phyloP scores from a whole-genome alignment of 1,140 invertebrate genomes.

The Araneus ventricosus region DNA sequence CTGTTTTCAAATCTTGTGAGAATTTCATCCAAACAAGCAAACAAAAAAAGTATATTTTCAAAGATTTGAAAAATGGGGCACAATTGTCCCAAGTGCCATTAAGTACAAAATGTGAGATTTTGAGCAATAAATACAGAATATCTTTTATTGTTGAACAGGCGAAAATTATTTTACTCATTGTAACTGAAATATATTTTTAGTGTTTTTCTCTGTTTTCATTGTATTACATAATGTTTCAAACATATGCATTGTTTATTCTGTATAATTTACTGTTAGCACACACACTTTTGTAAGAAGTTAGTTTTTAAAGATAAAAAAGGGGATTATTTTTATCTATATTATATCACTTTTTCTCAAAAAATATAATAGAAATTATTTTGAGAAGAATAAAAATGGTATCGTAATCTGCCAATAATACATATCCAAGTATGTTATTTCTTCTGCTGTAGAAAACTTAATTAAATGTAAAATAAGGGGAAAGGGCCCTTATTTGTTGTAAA shows the following conservation, averaged over 20 bases:
- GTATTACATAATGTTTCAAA: background rate
- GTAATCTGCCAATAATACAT: too few species aligned
- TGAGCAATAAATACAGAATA: conserved; percentile 63
- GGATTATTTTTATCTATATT: too few species aligned
- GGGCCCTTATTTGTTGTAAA: too few species aligned
- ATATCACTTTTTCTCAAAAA: too few species aligned
- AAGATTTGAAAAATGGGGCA: conserved; percentile 36
- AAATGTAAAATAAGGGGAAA: too few species aligned
- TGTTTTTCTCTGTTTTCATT: background rate
- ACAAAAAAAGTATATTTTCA: conserved; percentile 26
- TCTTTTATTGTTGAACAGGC: background rate
- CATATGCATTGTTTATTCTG: background rate
- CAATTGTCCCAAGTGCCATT: conserved; percentile 52
- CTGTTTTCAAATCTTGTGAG: conserved; percentile 23
- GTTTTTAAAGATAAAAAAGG: background rate
- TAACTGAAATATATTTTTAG: background rate
- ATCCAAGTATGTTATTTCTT: too few species aligned
- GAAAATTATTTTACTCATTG: background rate
- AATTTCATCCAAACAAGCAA: background rate
- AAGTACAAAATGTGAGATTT: conserved; percentile 67
- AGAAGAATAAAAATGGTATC: too few species aligned
- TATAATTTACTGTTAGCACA: background rate
- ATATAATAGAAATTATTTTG: too few species aligned
- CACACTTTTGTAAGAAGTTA: background rate
- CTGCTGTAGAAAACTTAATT: too few species aligned